A percentile compares a stretch with the other conserved stretches of the same genome.
phyloP scores from a whole-genome alignment of 2,113 vertebrate species.

The Dipodomys ordii region DNA sequence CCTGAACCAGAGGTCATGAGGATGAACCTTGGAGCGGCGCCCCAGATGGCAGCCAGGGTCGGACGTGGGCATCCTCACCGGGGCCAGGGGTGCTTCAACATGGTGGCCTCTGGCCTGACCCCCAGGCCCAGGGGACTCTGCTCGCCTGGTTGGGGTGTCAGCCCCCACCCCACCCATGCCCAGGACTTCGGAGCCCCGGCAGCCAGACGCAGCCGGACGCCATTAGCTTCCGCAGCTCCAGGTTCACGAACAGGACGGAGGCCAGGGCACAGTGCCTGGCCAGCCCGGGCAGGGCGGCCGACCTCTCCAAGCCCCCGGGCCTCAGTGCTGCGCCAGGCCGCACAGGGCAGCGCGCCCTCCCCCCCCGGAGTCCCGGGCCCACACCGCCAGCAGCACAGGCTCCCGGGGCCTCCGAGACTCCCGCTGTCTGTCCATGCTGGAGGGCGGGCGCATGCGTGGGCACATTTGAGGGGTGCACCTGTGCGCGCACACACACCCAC shows the following conservation, averaged over 20 bases:
- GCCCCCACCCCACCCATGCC: fast-evolving
- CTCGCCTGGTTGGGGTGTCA: fast-evolving
- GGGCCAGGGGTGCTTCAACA: constrained; percentile 70
- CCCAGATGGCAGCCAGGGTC: constrained; percentile 75
- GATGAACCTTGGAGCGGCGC: constrained; percentile 79
- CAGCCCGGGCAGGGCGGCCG: not conserved
- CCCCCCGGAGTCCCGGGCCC: too few species aligned
- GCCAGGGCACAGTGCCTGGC: too few species aligned
- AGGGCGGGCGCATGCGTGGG: too few species aligned
- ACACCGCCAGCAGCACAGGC: too few species aligned
- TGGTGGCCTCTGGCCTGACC: constrained; percentile 78
- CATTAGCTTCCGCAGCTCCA: fast-evolving
- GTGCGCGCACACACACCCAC: not conserved
- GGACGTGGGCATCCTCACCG: constrained; percentile 69
- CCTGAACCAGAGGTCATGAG: constrained; percentile 85
- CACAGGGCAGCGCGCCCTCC: too few species aligned
- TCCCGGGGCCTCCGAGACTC: too few species aligned
- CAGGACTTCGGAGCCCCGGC: not conserved
- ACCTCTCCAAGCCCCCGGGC: not conserved
- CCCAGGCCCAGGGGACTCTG: not conserved
- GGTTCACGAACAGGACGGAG: not conserved
- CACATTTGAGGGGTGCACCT: too few species aligned
- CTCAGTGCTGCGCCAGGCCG: not conserved
- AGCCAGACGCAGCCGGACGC: not conserved
- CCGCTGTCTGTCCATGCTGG: too few species aligned